Percentiles rank a stretch among this genome's conserved stretches.
Evolutionary conservation across 2,113 vertebrate species (phyloP).

Genomic region (Tychaedon coryphoeus): DNA sequence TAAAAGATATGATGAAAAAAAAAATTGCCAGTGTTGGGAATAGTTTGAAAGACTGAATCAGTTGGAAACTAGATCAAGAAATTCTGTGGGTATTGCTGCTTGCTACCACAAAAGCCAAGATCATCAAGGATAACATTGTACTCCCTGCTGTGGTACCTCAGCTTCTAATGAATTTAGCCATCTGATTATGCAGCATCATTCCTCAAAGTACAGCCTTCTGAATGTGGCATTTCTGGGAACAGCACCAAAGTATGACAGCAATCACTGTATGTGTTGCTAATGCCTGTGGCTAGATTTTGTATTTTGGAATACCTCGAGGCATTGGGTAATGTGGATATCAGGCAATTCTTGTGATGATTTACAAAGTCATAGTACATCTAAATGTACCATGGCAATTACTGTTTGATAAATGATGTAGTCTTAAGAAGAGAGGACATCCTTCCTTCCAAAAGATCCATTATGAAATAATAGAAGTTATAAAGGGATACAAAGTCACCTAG

Average conservation of each 20-base stretch:
- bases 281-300: constrained; percentile 17
- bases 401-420: not conserved
- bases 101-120: not conserved
- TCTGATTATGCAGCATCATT: constrained; percentile 26
- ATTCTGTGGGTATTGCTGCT: not conserved
- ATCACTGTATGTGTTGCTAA: constrained; percentile 15
- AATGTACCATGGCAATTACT: not conserved
- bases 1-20: not conserved
- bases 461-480: not conserved
- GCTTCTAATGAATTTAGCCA: constrained; percentile 3
- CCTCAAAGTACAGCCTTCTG: constrained; percentile 16
- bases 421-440: not conserved
- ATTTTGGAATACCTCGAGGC: constrained; percentile 7
- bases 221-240: constrained; percentile 52
- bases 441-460: not conserved
- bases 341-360: not conserved
- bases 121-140: not conserved
- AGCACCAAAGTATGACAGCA: constrained; percentile 44
- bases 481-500: not conserved
- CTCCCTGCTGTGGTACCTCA: not conserved
- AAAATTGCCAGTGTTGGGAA: not conserved
- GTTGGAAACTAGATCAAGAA: not conserved
- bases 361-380: not conserved
- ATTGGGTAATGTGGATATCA: not conserved
- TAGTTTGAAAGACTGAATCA: not conserved